Evolutionary conservation across 2,888 invertebrate genomes (phyloP), one percentile per base, ranked within the genome.

Genomic region (Ametastegia equiseti): DNA sequence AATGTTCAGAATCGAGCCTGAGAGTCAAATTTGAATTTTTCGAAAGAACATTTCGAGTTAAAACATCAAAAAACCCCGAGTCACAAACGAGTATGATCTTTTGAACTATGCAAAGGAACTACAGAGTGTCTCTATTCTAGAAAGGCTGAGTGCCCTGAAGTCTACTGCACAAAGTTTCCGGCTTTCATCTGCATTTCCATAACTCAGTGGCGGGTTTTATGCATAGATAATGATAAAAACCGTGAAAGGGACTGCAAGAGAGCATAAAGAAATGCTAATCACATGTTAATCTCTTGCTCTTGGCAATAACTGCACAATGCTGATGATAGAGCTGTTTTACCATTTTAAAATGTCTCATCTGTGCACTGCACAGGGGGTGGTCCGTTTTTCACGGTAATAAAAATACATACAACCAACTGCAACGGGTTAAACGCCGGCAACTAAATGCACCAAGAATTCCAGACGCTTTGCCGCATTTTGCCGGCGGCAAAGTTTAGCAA

Each of bases 361-460:
- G 27, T n/a, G n/a, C n/a, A n/a, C n/a, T n/a, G n/a, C n/a, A n/a
- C n/a, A n/a, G n/a, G n/a, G n/a, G n/a, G n/a, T n/a, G n/a, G 63
- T 15, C 27, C 15, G 63, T 63, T 63, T 63, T n/a, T 63, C 19
- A 63, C 6, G 19, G 6, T 33, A 23, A 27, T 7, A n/a, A 63
- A 33, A n/a, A 63, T 33, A 60, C 9, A n/a, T n/a, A n/a, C n/a
- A n/a, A n/a, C n/a, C n/a, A n/a, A n/a, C 63, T 5, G 15, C 15
- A 63, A 30, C 63, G 63, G 63, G 9, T 54, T 54, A 54, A 54
- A 54, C 54, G 54, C n/a, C 11, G 42, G 63, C n/a, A 30, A 63
- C n/a, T n/a, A 63, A 33, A 63, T 63, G 63, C 63, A 63, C n/a
- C 63, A n/a, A n/a, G 63, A 63, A 33, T 63, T 33, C n/a, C n/a